Conservation (phyloP, 2,888 invertebrate species). For the Ichneumoninae sp. region DNA sequence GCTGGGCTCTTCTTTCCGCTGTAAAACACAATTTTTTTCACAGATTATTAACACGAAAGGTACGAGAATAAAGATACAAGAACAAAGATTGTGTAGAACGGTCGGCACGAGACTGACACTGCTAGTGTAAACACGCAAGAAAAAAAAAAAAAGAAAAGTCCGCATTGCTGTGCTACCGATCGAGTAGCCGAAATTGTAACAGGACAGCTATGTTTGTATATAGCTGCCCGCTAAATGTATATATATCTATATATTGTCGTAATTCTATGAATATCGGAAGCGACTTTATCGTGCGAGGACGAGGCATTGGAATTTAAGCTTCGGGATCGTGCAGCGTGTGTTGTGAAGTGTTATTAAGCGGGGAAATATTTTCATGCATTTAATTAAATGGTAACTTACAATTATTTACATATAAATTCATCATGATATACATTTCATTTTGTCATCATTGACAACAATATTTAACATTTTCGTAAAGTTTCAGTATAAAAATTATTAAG, state of each 20-base stretch:
- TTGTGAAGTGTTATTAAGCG: constrained; percentile 40
- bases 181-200: constrained; percentile 51
- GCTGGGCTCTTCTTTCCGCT: constrained; percentile 96
- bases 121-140: constrained; percentile 51
- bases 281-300: constrained; percentile 58
- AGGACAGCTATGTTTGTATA: constrained; percentile 12
- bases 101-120: constrained; percentile 19
- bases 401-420: constrained; percentile 53
- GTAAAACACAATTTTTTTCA: constrained; percentile 67
- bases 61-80: neutral
- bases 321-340: constrained; percentile 31
- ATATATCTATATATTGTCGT: neutral
- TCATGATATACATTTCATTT: constrained; percentile 33
- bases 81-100: constrained; percentile 11
- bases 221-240: neutral
- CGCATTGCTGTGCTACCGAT: constrained; percentile 66
- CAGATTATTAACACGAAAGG: constrained; percentile 22
- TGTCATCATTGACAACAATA: constrained; percentile 27
- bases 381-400: constrained; percentile 60
- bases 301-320: constrained; percentile 31
- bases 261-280: constrained; percentile 34
- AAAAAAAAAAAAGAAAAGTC: constrained; percentile 50
- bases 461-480: constrained; percentile 10
- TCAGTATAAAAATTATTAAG: constrained; percentile 1
- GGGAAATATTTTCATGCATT: constrained; percentile 52